These are phyloP conservation scores for Oenanthe melanoleuca DNA, from an alignment of 2,113 vertebrate species.

Conservation along the genomic window DNA sequence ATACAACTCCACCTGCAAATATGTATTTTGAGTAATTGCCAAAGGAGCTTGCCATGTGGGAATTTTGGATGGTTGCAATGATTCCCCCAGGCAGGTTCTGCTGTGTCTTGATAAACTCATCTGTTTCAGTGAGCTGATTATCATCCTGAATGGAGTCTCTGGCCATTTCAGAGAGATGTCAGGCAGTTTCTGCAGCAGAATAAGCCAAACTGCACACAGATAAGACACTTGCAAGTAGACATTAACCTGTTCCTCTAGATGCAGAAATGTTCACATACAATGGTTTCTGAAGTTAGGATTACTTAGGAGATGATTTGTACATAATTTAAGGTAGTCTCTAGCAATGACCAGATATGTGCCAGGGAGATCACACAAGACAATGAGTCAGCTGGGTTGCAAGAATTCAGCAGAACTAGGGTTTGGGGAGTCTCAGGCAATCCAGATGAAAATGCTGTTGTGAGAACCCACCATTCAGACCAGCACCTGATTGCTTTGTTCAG, in stretches of 20 bases:
- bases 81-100: not conserved
- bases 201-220: not conserved
- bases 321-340: not conserved
- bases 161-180: not conserved
- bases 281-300: not conserved
- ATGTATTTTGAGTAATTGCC: not conserved
- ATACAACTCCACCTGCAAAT: not conserved
- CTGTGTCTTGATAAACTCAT: constrained; percentile 2
- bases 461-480: not conserved
- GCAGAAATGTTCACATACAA: not conserved
- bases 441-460: not conserved
- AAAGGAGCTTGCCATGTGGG: not conserved
- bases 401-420: not conserved
- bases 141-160: not conserved
- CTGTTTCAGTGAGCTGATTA: not conserved
- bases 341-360: fast-evolving
- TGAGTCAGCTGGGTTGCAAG: not conserved
- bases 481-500: not conserved
- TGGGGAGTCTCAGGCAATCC: not conserved
- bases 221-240: not conserved
- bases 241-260: not conserved
- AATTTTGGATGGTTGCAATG: not conserved
- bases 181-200: not conserved
- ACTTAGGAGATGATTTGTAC: not conserved
- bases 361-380: not conserved